phyloP scores from a whole-genome alignment of 1,140 invertebrate genomes.

The Oscheius sp. region DNA sequence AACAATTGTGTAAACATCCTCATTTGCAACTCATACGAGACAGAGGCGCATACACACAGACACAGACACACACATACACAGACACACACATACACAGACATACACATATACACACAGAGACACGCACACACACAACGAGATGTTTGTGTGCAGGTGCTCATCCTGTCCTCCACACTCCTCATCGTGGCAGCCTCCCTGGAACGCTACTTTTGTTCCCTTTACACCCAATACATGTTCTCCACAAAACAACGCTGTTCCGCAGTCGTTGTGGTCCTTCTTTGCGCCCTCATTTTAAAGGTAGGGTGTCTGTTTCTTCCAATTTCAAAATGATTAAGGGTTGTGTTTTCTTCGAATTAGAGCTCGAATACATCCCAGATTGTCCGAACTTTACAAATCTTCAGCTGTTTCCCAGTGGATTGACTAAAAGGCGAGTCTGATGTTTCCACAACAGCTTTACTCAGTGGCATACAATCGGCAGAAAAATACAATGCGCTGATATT shows the following conservation, averaged over 20 bases:
- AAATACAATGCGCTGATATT: too few species aligned
- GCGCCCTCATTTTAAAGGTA: not conserved
- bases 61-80: too few species aligned
- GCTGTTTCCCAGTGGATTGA: not conserved
- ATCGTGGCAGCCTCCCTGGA: not conserved
- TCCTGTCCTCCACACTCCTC: not conserved
- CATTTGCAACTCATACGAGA: too few species aligned
- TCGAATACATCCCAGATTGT: not conserved
- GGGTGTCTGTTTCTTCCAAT: not conserved
- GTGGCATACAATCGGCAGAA: too few species aligned
- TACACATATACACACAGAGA: too few species aligned
- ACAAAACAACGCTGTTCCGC: not conserved
- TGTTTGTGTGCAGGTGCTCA: too few species aligned
- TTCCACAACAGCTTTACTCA: too few species aligned
- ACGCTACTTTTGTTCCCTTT: not conserved
- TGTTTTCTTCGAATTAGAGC: not conserved
- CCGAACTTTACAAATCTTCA: not conserved
- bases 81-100: too few species aligned
- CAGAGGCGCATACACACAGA: too few species aligned
- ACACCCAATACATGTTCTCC: not conserved
- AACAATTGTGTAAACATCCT: too few species aligned
- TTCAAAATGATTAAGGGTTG: not conserved
- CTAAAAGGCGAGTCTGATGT: too few species aligned
- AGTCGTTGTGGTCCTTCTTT: not conserved
- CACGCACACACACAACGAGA: too few species aligned